Conservation (phyloP, 1,140 invertebrate genomes). For the Vanessa tameamea region DNA sequence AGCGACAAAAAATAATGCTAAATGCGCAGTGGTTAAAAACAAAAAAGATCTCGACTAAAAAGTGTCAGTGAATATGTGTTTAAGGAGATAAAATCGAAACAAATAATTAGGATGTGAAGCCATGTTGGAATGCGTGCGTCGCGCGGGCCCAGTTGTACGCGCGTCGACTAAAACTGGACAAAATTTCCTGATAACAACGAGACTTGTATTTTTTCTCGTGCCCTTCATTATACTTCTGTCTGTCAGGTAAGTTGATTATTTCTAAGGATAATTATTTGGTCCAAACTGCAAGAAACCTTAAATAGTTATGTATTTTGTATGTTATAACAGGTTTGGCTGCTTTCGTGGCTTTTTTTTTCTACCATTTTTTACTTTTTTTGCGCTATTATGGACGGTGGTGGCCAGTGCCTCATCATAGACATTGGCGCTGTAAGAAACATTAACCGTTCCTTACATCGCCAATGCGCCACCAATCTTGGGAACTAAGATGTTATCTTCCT, state of each 20-base stretch:
- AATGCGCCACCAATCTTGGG: too few relatives aligned
- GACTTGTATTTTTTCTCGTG: slow-evolving; percentile 45
- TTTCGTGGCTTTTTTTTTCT: too few relatives aligned
- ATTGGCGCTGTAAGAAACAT: too few relatives aligned
- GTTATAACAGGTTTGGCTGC: too few relatives aligned
- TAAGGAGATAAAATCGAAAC: slow-evolving; percentile 48
- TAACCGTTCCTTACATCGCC: too few relatives aligned
- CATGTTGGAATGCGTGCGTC: slow-evolving; percentile 68
- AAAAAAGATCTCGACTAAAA: slow-evolving; percentile 38
- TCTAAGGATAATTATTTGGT: background rate
- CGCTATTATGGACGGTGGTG: too few relatives aligned
- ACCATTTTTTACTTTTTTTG: too few relatives aligned
- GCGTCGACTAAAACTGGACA: slow-evolving; percentile 45
- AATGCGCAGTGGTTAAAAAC: slow-evolving; percentile 33
- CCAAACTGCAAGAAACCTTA: background rate
- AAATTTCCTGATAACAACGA: slow-evolving; percentile 32
- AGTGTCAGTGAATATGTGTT: slow-evolving; percentile 49
- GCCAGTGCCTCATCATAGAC: too few relatives aligned
- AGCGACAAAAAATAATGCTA: slow-evolving; percentile 15
- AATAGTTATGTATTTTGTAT: too few relatives aligned
- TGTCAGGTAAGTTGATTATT: slow-evolving; percentile 53
- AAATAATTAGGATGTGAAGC: slow-evolving; percentile 67
- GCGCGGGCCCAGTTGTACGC: slow-evolving; percentile 51
- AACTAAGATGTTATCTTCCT: too few relatives aligned
- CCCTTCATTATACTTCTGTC: slow-evolving; percentile 51